These are phyloP conservation scores for Pyrrhia umbra DNA, from an alignment of 2,888 invertebrate species.

Conservation along the genomic window DNA sequence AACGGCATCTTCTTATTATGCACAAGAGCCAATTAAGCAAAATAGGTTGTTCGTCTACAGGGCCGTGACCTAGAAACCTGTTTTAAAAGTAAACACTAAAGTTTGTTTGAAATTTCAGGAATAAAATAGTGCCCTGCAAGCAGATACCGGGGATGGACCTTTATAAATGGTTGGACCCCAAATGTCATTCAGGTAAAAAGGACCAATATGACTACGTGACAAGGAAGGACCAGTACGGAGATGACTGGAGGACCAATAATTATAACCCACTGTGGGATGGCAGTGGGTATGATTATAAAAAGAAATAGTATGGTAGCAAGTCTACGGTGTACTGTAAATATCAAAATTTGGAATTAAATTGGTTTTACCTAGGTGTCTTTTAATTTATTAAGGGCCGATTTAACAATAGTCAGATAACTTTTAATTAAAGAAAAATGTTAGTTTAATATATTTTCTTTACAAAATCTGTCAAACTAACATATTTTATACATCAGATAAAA, in stretches of 20 bases:
- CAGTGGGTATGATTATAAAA: constrained; percentile 18
- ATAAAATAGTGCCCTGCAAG: constrained; percentile 47
- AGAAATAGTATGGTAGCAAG: constrained; percentile 18
- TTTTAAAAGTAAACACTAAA: not conserved
- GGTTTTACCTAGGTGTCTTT: not conserved
- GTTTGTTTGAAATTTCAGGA: constrained; percentile 42
- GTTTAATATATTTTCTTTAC: no score
- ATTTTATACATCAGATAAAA: no score
- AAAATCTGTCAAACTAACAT: no score
- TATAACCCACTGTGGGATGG: constrained; percentile 31
- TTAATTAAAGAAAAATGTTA: no score
- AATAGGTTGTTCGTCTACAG: not conserved
- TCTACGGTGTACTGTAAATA: not conserved
- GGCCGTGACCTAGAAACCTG: constrained; percentile 1
- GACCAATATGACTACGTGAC: not conserved
- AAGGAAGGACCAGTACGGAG: not conserved
- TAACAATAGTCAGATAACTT: no score
- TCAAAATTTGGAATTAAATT: not conserved
- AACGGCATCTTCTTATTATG: not conserved
- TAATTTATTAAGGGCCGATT: no score
- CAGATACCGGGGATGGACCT: constrained; percentile 53
- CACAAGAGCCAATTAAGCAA: constrained; percentile 14
- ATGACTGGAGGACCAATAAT: constrained; percentile 21
- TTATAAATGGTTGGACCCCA: constrained; percentile 51
- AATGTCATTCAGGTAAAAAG: constrained; percentile 29